Conservation (phyloP, 2,888 invertebrate genomes). For the Sinohyriopsis cumingii region DNA sequence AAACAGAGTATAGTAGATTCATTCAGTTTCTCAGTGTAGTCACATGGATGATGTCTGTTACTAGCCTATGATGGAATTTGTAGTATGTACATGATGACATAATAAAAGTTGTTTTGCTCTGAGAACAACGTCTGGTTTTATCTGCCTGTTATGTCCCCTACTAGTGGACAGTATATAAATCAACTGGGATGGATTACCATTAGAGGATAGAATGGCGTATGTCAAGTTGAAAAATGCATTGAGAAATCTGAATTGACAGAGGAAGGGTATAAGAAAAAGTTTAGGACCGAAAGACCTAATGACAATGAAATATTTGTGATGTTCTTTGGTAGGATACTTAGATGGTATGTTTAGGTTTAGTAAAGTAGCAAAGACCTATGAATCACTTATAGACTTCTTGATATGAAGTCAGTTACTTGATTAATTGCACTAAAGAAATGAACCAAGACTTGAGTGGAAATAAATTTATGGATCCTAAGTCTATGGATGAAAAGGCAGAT, state of each 20-base stretch:
- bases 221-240: conserved; percentile 11
- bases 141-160: no score
- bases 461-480: conserved; percentile 8
- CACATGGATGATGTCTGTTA: no score
- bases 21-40: no score
- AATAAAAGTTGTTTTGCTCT: no score
- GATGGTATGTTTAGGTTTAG: conserved; percentile 16
- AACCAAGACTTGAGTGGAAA: neutral
- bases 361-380: conserved; percentile 8
- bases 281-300: conserved; percentile 9
- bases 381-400: conserved; percentile 13
- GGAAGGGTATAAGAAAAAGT: conserved; percentile 12
- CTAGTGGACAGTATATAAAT: no score
- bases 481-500: neutral
- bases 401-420: conserved; percentile 14
- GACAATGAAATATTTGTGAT: conserved; percentile 12
- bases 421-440: neutral
- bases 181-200: no score
- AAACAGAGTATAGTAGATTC: no score
- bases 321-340: conserved; percentile 7
- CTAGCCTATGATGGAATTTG: no score
- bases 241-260: conserved; percentile 14
- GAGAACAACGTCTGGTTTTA: no score
- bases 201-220: conserved; percentile 3
- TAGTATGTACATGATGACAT: no score